phyloP scores from a whole-genome alignment of 2,797 vertebrate species.

The Alca torda region DNA sequence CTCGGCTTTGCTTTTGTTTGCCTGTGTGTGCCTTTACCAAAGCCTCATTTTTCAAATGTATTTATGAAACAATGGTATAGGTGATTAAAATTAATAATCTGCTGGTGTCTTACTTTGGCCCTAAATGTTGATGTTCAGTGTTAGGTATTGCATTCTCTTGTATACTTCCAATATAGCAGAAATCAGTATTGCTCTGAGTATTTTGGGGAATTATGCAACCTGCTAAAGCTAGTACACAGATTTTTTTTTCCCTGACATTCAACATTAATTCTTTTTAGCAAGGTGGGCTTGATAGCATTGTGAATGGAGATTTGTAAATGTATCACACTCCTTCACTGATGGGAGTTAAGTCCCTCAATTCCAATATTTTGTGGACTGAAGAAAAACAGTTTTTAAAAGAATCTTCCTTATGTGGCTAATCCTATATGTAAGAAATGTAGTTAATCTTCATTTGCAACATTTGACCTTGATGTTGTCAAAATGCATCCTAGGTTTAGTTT shows the following conservation, averaged over 20 bases:
- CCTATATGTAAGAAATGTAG: not conserved
- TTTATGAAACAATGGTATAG: not conserved
- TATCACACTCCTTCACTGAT: not conserved
- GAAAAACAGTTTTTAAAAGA: not conserved
- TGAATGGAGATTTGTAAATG: not conserved
- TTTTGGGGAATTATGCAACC: conserved; percentile 57
- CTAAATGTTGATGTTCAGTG: not conserved
- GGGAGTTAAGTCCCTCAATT: not conserved
- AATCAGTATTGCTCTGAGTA: not conserved
- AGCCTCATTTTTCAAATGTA: not conserved
- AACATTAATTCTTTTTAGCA: not conserved
- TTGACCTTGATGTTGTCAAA: not conserved
- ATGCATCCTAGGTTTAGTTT: not conserved
- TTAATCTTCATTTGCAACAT: not conserved
- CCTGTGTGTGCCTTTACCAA: not conserved
- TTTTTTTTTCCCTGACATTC: not conserved
- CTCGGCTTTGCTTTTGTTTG: not conserved
- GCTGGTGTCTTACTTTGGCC: not conserved
- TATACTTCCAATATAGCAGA: not conserved
- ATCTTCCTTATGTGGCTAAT: not conserved
- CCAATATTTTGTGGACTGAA: not conserved
- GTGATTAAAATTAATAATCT: not conserved
- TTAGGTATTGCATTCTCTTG: not conserved
- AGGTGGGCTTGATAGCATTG: not conserved
- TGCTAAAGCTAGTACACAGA: conserved; percentile 43